Evolutionary conservation across 1,140 invertebrate genomes (phyloP).

Genomic region (Dreissena polymorpha): DNA sequence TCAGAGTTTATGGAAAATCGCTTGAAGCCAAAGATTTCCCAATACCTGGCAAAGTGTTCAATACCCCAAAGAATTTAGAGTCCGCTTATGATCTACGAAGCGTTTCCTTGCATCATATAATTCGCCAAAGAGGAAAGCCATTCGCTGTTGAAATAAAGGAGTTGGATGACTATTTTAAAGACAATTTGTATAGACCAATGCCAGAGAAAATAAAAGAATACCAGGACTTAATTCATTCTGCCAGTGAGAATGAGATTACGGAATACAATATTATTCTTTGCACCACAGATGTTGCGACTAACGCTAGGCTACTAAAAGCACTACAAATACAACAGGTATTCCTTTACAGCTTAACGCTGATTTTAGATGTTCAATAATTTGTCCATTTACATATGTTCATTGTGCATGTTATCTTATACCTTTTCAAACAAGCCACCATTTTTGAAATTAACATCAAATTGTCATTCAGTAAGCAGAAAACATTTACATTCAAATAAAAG

Average conservation of each 20-base stretch:
- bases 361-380: no score
- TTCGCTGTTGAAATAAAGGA: constrained; percentile 46
- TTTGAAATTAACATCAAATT: no score
- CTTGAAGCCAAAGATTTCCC: constrained; percentile 49
- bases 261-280: constrained; percentile 61
- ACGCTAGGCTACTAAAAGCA: constrained; percentile 37
- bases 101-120: constrained; percentile 60
- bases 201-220: constrained; percentile 4
- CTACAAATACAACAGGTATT: constrained; percentile 22
- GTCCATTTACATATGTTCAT: no score
- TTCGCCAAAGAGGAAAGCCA: constrained; percentile 57
- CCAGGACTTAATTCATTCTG: neutral
- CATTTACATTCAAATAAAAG: no score
- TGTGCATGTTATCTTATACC: no score
- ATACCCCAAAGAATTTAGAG: constrained; percentile 22
- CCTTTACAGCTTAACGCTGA: no score
- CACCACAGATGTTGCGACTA: constrained; percentile 58
- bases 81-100: constrained; percentile 42
- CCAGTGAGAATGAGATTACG: constrained; percentile 45
- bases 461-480: no score
- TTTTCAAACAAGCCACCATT: no score
- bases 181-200: neutral
- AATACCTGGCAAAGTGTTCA: constrained; percentile 42
- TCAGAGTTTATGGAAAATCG: constrained; percentile 68
- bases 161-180: constrained; percentile 48